phyloP scores from a whole-genome alignment of 2,888 invertebrate genomes.

The Zhengitettix transpicula region DNA sequence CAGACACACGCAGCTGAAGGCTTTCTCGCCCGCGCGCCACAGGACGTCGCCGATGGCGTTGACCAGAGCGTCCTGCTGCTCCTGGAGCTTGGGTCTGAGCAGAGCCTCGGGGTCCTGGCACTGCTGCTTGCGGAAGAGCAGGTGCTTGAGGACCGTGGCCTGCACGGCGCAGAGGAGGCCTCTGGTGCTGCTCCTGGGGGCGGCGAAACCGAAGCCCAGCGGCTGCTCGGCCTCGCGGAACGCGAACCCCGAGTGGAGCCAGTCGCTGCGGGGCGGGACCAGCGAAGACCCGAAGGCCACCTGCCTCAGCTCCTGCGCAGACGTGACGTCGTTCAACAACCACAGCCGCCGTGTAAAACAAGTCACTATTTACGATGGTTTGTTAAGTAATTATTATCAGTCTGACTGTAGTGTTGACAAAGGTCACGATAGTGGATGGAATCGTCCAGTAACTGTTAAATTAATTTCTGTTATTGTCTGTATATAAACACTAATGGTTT shows the following conservation, averaged over 20 bases:
- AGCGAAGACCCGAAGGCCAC: constrained; percentile 48
- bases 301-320: constrained; percentile 38
- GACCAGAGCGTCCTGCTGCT: constrained; percentile 49
- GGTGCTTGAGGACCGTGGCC: constrained; percentile 49
- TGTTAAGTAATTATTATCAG: too few relatives aligned
- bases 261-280: constrained; percentile 52
- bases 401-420: too few relatives aligned
- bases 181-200: constrained; percentile 46
- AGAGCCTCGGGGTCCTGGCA: constrained; percentile 3
- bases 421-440: too few relatives aligned
- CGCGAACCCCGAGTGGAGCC: constrained; percentile 49
- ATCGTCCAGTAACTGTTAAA: too few relatives aligned
- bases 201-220: constrained; percentile 45
- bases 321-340: too few relatives aligned
- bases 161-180: constrained; percentile 46
- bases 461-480: too few relatives aligned
- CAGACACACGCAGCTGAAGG: constrained; percentile 31
- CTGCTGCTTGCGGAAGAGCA: constrained; percentile 33
- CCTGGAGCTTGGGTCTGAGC: constrained; percentile 26
- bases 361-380: too few relatives aligned
- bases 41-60: constrained; percentile 51
- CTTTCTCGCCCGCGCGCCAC: constrained; percentile 49
- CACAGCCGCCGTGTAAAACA: too few relatives aligned
- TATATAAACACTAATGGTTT: too few relatives aligned
- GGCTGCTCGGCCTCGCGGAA: constrained; percentile 40